phyloP scores from a whole-genome alignment of 2,888 invertebrate genomes.

The Pollenia angustigena region DNA sequence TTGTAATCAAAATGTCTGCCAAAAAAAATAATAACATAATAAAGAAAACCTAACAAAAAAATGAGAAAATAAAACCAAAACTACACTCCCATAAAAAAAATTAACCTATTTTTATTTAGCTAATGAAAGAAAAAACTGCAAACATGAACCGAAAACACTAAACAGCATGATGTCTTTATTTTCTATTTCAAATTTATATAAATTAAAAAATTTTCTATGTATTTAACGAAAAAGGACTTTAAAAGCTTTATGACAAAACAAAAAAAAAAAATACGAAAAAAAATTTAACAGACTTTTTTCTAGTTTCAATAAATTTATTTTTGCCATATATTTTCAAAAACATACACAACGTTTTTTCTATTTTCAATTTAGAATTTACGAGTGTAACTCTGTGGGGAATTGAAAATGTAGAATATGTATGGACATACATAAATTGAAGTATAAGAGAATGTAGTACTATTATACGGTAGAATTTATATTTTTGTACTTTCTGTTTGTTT shows the following conservation, averaged over 20 bases:
- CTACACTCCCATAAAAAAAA: constrained; percentile 41
- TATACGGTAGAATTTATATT: not conserved
- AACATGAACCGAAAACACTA: constrained; percentile 8
- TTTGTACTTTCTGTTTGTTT: not conserved
- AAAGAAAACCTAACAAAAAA: not conserved
- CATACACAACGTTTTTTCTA: constrained; percentile 37
- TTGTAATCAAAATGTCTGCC: constrained; percentile 50
- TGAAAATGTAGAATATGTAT: constrained; percentile 42
- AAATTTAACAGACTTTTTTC: constrained; percentile 51
- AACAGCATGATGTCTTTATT: constrained; percentile 69
- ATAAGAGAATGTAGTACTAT: constrained; percentile 15
- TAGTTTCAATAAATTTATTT: constrained; percentile 52
- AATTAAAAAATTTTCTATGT: constrained; percentile 31
- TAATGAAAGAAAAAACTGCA: not conserved
- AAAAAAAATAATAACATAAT: constrained; percentile 50
- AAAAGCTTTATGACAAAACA: constrained; percentile 8
- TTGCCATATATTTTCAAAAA: constrained; percentile 40
- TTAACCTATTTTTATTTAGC: constrained; percentile 64
- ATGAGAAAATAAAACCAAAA: not conserved
- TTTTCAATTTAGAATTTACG: constrained; percentile 73
- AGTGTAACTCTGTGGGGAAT: constrained; percentile 70
- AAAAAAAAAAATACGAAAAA: not conserved
- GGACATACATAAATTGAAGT: constrained; percentile 48
- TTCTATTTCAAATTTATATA: constrained; percentile 39
- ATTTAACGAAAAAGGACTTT: constrained; percentile 38